phyloP scores from a whole-genome alignment of 2,888 invertebrate species.

The Nymphalis urticae region DNA sequence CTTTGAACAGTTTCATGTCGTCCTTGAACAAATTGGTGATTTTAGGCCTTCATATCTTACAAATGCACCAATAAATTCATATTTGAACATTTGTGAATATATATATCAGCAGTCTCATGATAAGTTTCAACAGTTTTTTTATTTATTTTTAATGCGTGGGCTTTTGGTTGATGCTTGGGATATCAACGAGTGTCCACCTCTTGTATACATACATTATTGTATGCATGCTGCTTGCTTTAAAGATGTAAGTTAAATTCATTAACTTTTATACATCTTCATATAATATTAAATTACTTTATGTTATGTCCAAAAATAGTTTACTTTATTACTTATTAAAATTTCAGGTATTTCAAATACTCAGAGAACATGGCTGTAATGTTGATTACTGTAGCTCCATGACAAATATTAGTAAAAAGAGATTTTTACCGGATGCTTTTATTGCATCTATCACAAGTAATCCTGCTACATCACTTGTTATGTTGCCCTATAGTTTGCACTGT shows the following conservation, averaged over 20 bases:
- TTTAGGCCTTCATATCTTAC: slow-evolving; percentile 54
- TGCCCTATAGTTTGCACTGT: slow-evolving; percentile 65
- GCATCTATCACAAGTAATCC: slow-evolving; percentile 63
- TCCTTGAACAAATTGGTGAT: slow-evolving; percentile 55
- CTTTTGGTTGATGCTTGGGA: slow-evolving; percentile 64
- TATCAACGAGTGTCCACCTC: slow-evolving; percentile 69
- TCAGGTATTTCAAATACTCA: slow-evolving; percentile 69
- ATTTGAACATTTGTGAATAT: slow-evolving; percentile 70
- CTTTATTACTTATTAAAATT: slow-evolving; percentile 18
- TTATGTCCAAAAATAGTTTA: too few relatives aligned
- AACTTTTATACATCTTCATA: not conserved
- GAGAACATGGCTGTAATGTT: slow-evolving; percentile 68
- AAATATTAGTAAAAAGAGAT: slow-evolving; percentile 38
- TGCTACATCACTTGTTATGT: slow-evolving; percentile 55
- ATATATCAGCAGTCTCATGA: slow-evolving; percentile 62
- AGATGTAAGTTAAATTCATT: slow-evolving; percentile 57
- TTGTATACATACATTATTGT: slow-evolving; percentile 68
- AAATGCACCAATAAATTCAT: slow-evolving; percentile 68
- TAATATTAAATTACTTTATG: not conserved
- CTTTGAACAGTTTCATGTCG: slow-evolving; percentile 56
- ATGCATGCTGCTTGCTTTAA: slow-evolving; percentile 59
- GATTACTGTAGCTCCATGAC: slow-evolving; percentile 61
- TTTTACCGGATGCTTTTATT: slow-evolving; percentile 69
- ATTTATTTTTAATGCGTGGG: slow-evolving; percentile 68
- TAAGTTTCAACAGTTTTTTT: slow-evolving; percentile 65